A percentile compares a stretch with the other conserved stretches of the same genome.
phyloP scores from a whole-genome alignment of 2,888 invertebrate species.

The Aporophyla nigra region DNA sequence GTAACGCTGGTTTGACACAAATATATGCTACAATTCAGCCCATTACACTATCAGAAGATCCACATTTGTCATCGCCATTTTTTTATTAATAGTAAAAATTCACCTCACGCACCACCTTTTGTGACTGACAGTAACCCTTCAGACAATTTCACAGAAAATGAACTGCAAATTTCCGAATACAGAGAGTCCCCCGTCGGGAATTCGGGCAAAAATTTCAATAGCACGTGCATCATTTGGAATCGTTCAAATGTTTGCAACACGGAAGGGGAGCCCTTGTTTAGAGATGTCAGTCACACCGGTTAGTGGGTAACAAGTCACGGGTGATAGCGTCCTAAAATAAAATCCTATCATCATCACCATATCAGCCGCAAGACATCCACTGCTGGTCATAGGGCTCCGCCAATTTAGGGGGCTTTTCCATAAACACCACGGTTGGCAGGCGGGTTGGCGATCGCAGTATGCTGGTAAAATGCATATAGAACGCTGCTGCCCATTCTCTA shows the following conservation, averaged over 20 bases:
- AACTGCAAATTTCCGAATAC: conserved; percentile 60
- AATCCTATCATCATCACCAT: no score
- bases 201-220: conserved; percentile 73
- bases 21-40: neutral
- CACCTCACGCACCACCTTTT: conserved; percentile 34
- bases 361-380: no score
- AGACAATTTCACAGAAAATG: conserved; percentile 62
- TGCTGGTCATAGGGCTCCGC: no score
- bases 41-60: neutral
- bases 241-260: conserved; percentile 75
- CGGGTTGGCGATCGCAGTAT: no score
- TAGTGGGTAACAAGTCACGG: neutral
- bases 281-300: conserved; percentile 79
- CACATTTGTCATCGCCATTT: neutral
- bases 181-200: conserved; percentile 64
- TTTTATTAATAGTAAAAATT: conserved; percentile 18
- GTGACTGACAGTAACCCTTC: conserved; percentile 26
- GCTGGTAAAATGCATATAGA: no score
- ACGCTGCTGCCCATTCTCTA: no score
- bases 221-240: conserved; percentile 77
- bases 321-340: conserved; percentile 34
- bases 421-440: no score
- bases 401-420: no score
- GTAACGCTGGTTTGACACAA: neutral
- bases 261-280: conserved; percentile 73